Percentiles rank a stretch among this genome's conserved stretches.
Evolutionary conservation across 2,888 invertebrate genomes (phyloP).

Genomic region (Lamellibrachia satsuma): DNA sequence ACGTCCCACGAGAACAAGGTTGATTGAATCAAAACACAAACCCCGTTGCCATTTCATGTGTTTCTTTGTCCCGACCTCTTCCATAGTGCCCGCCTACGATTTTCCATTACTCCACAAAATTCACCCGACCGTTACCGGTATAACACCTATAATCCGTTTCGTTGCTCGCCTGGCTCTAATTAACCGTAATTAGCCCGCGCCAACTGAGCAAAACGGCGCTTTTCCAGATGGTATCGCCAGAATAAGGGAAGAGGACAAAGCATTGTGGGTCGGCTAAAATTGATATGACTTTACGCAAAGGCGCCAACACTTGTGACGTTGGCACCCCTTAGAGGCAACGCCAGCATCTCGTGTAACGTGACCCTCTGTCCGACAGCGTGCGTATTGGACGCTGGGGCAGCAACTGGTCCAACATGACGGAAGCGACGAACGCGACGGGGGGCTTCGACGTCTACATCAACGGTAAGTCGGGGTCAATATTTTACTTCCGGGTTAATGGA

Average conservation of each 20-base stretch:
- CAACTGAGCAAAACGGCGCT: neutral
- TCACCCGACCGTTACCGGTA: neutral
- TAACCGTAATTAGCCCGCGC: neutral
- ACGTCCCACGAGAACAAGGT: too few relatives aligned
- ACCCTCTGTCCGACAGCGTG: neutral
- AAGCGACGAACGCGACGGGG: neutral
- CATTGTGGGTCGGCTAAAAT: neutral
- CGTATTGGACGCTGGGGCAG: neutral
- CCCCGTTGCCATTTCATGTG: too few relatives aligned
- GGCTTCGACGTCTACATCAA: constrained; percentile 10
- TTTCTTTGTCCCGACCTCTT: neutral
- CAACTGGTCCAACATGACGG: neutral
- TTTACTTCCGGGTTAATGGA: too few relatives aligned
- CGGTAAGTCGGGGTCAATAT: neutral
- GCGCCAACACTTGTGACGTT: neutral
- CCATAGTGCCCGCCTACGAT: neutral
- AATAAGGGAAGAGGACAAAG: neutral
- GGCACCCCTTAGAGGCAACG: neutral
- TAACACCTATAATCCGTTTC: neutral
- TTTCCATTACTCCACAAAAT: neutral
- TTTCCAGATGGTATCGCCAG: neutral
- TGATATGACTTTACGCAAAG: neutral
- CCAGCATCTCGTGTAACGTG: neutral
- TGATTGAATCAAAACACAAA: too few relatives aligned
- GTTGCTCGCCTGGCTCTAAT: neutral